Evolutionary conservation across 1,140 invertebrate species (phyloP).

Genomic region (Neoseiulus cucumeris): DNA sequence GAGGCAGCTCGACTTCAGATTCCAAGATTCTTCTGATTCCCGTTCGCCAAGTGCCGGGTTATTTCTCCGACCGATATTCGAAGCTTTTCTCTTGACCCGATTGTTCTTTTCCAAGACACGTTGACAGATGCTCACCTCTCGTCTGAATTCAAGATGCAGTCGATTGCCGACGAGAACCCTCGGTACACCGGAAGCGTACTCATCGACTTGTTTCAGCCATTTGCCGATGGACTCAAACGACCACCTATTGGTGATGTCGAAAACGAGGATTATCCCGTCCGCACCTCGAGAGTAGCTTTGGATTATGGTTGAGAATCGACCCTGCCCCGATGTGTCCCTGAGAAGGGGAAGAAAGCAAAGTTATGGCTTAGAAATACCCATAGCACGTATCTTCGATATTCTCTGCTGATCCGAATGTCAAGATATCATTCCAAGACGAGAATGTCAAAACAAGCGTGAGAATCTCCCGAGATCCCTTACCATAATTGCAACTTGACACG

Average conservation of each 20-base stretch:
- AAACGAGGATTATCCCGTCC: conserved; percentile 78
- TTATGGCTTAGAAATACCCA: too few relatives aligned
- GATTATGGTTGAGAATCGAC: conserved; percentile 90
- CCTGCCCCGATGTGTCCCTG: conserved; percentile 76
- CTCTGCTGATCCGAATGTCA: not conserved
- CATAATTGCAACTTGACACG: conserved; percentile 84
- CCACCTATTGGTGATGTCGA: conserved; percentile 97
- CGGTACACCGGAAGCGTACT: conserved; percentile 92
- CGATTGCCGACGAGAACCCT: conserved; percentile 91
- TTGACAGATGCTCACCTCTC: conserved; percentile 36
- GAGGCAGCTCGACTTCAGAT: too few relatives aligned
- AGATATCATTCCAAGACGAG: too few relatives aligned
- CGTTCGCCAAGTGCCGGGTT: too few relatives aligned
- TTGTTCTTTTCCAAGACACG: too few relatives aligned
- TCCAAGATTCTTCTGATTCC: too few relatives aligned
- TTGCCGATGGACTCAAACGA: conserved; percentile 90
- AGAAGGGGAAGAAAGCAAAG: conserved; percentile 18
- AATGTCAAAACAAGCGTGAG: too few relatives aligned
- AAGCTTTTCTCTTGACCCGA: too few relatives aligned
- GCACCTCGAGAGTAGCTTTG: conserved; percentile 88
- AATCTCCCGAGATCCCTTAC: conserved; percentile 34
- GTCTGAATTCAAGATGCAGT: conserved; percentile 80
- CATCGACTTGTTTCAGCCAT: conserved; percentile 92
- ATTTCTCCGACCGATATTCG: too few relatives aligned
- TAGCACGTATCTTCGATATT: not conserved